Evolutionary conservation across 2,888 invertebrate species (phyloP), one percentile per base, ranked within the genome.

Genomic region (Xestobium rufovillosum): DNA sequence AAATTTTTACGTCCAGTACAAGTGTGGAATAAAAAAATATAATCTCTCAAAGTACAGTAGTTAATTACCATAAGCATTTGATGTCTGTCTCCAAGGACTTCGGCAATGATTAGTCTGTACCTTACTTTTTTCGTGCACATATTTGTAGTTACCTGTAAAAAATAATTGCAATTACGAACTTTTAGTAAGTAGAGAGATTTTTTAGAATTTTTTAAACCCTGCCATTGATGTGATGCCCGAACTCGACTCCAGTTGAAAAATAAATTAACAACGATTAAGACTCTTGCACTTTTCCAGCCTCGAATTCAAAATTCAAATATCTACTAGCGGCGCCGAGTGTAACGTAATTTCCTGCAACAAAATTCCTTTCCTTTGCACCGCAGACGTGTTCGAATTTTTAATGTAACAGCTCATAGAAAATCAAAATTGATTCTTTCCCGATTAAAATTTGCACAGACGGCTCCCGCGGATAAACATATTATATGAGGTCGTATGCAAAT

Each of bases 391-490:
- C 50, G 47, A 57, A 60, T 55, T 61, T 52, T 53, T 50, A 53
- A 58, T 43, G 26, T 41, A 28, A 43, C 39, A 38, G 55, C 50
- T 61, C 48, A 55, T 64, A 60, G 58, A 63, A 65, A 64, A 64
- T 65, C 62, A 65, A 63, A 64, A 65, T 60, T 63, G 59, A 64
- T 65, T 65, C 63, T 63, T 62, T 52, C 44, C 49, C 58, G 60
- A 63, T 64, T 64, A 63, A 62, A 61, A 60, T 56, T 53, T 53
- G 51, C 56, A 54, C 51, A 51, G 56, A 48, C 49, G 53, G 44
- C 55, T 51, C 53, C 55, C 47, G 51, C 47, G 56, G 57, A 56
- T 60, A 59, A 60, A 60, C 53, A 56, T 57, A 58, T 60, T 59
- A 61, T 55, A 50, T 47, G 41, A 47, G 44, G 46, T 39, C 44